These are phyloP conservation scores for Chrysocyon brachyurus DNA, from an alignment of 2,797 vertebrate genomes.

Conservation along the genomic window DNA sequence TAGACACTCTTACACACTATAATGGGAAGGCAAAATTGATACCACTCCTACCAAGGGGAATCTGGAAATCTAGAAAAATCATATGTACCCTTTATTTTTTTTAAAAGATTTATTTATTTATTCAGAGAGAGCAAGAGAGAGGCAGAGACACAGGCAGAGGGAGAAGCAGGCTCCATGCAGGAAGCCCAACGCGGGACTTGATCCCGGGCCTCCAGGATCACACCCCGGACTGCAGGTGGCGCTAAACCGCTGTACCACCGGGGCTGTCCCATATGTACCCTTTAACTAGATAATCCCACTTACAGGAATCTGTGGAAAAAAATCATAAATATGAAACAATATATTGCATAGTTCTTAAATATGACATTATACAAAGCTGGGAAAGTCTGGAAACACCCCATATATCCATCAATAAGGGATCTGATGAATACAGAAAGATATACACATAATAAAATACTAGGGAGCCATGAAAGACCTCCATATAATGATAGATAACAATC, in stretches of 20 bases:
- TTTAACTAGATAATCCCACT: neutral
- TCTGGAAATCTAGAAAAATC: neutral
- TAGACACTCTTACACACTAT: neutral
- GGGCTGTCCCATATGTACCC: neutral
- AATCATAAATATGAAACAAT: neutral
- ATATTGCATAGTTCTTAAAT: neutral
- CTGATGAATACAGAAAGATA: neutral
- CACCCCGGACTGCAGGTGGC: too few species aligned
- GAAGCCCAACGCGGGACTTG: too few species aligned
- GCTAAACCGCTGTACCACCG: too few species aligned
- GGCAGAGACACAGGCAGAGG: too few species aligned
- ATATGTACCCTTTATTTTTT: neutral
- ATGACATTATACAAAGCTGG: neutral
- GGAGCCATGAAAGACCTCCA: neutral
- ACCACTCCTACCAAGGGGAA: neutral
- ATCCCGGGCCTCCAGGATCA: too few species aligned
- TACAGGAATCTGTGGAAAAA: conserved; percentile 4
- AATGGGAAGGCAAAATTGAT: neutral
- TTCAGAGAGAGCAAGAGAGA: too few species aligned
- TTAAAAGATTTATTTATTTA: too few species aligned
- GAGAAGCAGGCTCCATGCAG: too few species aligned
- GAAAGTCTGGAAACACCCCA: neutral
- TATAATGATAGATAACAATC: neutral
- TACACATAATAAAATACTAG: neutral
- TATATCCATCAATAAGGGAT: neutral